Evolutionary conservation across 2,797 vertebrate genomes (phyloP).

Genomic region (Paguma larvata): DNA sequence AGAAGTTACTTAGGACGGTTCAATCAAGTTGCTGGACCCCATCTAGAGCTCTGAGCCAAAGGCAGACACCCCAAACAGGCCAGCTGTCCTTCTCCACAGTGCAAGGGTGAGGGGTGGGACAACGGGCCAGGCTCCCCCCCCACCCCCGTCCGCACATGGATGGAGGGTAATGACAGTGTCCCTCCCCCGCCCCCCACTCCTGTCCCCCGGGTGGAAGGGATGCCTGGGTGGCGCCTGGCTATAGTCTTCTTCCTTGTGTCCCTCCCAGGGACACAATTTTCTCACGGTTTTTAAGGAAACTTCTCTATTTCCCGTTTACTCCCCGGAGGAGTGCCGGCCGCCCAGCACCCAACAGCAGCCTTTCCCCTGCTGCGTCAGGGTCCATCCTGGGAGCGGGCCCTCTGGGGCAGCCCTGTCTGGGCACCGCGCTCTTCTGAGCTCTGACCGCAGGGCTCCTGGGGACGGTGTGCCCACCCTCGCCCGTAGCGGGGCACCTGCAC

Average conservation of each 20-base stretch:
- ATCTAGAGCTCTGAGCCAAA: neutral
- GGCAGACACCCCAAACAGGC: neutral
- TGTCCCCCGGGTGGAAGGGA: no score
- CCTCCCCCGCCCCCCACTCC: no score
- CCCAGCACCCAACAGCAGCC: neutral
- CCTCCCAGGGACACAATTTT: no score
- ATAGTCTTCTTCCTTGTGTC: neutral
- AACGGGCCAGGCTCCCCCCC: neutral
- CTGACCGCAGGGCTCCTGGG: neutral
- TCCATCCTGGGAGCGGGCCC: neutral
- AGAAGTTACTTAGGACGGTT: neutral
- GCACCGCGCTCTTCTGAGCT: neutral
- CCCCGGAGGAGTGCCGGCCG: no score
- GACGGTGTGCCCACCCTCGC: accelerated
- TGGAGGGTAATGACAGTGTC: accelerated
- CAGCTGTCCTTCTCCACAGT: accelerated
- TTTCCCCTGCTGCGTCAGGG: neutral
- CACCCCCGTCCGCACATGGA: accelerated
- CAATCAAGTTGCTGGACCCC: accelerated
- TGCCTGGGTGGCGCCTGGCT: accelerated
- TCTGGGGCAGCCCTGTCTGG: accelerated
- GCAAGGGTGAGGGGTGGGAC: neutral
- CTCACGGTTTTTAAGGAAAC: neutral
- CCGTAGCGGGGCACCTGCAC: accelerated
- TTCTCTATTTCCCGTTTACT: neutral